Percentiles rank a stretch among this genome's conserved stretches.
phyloP scores from a whole-genome alignment of 30 jellyfish, hydroid and myxozoan genomes.

The Sanderia malayensis region DNA sequence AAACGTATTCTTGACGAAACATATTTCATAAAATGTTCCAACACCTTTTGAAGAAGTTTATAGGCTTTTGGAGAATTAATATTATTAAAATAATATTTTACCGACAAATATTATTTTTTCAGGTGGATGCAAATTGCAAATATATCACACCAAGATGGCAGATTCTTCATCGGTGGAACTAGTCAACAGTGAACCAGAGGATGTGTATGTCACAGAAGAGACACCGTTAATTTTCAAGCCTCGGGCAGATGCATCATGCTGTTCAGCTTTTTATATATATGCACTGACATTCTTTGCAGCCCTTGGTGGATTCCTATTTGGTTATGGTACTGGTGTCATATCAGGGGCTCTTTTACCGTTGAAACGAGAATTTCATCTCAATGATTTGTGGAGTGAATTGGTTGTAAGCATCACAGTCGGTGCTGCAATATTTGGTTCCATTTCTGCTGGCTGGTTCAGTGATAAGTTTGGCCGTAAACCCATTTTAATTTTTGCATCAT shows the following conservation, averaged over 20 bases:
- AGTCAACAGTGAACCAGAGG: too few relatives aligned
- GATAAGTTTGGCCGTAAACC: conserved; percentile 70
- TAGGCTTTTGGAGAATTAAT: too few relatives aligned
- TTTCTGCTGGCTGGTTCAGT: conserved; percentile 68
- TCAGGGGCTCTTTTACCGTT: conserved; percentile 91
- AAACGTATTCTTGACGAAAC: too few relatives aligned
- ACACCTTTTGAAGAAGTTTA: too few relatives aligned
- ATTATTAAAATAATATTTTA: too few relatives aligned
- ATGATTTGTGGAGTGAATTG: conserved; percentile 68
- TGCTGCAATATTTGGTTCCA: conserved; percentile 91
- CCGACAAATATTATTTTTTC: too few relatives aligned
- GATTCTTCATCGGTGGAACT: too few relatives aligned
- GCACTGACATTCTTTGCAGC: conserved; percentile 81
- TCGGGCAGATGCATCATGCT: not conserved
- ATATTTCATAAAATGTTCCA: too few relatives aligned
- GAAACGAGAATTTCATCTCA: conserved; percentile 35
- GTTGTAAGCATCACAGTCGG: conserved; percentile 83
- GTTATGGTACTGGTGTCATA: conserved; percentile 97
- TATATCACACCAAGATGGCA: too few relatives aligned
- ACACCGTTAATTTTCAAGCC: conserved; percentile 30
- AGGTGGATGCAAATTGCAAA: too few relatives aligned
- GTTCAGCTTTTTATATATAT: conserved; percentile 12
- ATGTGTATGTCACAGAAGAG: conserved; percentile 24
- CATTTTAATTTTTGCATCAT: conserved; percentile 49
- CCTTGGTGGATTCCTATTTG: conserved; percentile 91